Evolutionary conservation across 2,888 invertebrate species (phyloP).

Genomic region (Oligia latruncula): DNA sequence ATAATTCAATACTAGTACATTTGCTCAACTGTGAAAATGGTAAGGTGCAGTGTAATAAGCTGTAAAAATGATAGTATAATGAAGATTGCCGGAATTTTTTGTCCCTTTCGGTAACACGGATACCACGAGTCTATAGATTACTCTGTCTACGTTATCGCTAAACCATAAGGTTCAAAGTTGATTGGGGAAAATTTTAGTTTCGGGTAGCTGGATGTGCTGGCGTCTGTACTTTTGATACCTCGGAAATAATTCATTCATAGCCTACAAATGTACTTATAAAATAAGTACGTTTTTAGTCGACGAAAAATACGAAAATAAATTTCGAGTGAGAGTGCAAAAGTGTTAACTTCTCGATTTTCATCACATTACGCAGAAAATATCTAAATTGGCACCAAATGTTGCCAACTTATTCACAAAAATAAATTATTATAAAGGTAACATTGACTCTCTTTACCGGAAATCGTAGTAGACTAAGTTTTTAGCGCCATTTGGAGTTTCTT

Average conservation of each 20-base stretch:
- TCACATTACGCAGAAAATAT: neutral
- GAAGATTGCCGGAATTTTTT: no score
- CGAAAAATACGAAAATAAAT: neutral
- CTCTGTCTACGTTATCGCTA: no score
- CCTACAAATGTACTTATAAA: neutral
- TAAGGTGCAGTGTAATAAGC: no score
- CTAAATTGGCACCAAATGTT: neutral
- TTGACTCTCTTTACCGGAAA: conserved; percentile 38
- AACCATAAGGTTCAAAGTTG: no score
- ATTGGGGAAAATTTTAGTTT: no score
- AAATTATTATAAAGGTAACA: conserved; percentile 25
- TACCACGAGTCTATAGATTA: no score
- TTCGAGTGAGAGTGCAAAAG: neutral
- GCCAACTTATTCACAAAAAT: neutral
- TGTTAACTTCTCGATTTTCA: neutral
- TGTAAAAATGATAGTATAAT: no score
- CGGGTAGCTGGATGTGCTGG: no score
- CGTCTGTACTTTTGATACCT: neutral
- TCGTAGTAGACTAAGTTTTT: conserved; percentile 41
- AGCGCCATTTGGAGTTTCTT: conserved; percentile 57
- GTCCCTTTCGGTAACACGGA: no score
- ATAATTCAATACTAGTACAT: no score
- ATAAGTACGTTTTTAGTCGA: neutral
- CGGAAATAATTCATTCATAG: neutral
- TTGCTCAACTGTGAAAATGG: no score